Evolutionary conservation across 2,797 vertebrate species (phyloP), one percentile per base, ranked within the genome.

Genomic region (Apogon talboti): DNA sequence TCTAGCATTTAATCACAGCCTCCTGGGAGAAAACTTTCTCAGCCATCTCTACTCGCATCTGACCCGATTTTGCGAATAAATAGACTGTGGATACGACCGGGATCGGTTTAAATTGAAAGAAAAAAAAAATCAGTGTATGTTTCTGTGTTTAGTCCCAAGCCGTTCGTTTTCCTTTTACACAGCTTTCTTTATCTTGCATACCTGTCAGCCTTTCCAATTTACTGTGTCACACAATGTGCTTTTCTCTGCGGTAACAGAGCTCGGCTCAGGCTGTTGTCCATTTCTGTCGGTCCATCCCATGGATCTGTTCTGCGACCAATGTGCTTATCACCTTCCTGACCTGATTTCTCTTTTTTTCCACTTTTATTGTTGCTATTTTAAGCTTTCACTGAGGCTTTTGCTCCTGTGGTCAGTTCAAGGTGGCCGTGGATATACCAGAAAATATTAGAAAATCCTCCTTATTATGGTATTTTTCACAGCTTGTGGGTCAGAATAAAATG

Each of bases 61-160:
- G 88, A 86, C 83, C 84, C 56, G 66, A 53, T 83, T 86, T 76
- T 54, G 76, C 76, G 76, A 76, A 85, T 86, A 80, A 82, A 82
- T 66, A 70, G 76, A 42, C 62, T 71, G 76, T 68, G 37, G 46
- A 81, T 68, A 68, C 11, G 14, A 49, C 15, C 28, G 37, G 65
- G 68, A 75, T 75, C 21, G 13, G 42, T 69, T 63, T 64, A 74
- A 78, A 83, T 78, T 30, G 76, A 78, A 81, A 42, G 41, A 48
- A 63, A 42, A 28, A 28, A 28, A 28, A 80, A 74, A 56, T 52
- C 24, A 2, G 33, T 83, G 56, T 55, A 62, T 75, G 48, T 57
- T 59, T 14, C 40, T 48, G 49, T 55, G 57, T 68, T 63, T 57
- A 42, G 42, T 24, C 50, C 28, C 28, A 10, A 37, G 68, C 61